Evolutionary conservation across 2,888 invertebrate genomes (phyloP), one percentile per base, ranked within the genome.

Genomic region (Drosophila mettleri): DNA sequence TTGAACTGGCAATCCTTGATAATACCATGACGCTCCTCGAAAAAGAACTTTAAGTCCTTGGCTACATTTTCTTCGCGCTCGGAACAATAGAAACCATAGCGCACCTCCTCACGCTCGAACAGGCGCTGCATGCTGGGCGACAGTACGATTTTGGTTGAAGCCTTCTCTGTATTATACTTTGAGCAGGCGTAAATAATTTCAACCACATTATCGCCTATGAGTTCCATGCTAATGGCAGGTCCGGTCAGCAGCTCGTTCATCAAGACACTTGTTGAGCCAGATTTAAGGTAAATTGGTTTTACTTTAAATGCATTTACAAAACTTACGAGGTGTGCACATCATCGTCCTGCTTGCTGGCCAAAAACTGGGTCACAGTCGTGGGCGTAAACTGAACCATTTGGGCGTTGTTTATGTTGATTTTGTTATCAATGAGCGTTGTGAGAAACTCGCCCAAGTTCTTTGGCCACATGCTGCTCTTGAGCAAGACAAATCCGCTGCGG

Each of bases 381-480:
- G 94, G 91, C 10, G 94, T 93, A 14, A 98, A 92, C 36, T 93
- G 93, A 6, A 95, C 93, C 95, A 97, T 97, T 86, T 95, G 94
- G 83, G 97, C 93, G 86, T 95, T 95, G 29, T 94, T 94, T 48
- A 97, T 91, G 48, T 92, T 93, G 70, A 95, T 93, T 33, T 94
- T 94, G 86, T 93, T 93, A 4, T 94, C 93, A 82, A 94, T 92
- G 14, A 98, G 94, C 24, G 94, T 91, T 53, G 94, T 94, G 0
- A 98, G 86, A 59, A 98, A 95, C 85, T 95, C 94, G 0, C 98
- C 97, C 74, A 95, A 93, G 89, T 94, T 94, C 20, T 94, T 93
- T n/a, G 94, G 93, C 22, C 95, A 93, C 9, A 95, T 94, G 64
- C 95, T 93, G 9, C 97, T 96, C 91, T 97, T 97, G 9, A 98